A percentile compares a stretch with the other conserved stretches of the same genome.
phyloP scores from a whole-genome alignment of 2,888 invertebrate genomes.

The Bellardia bayeri region DNA sequence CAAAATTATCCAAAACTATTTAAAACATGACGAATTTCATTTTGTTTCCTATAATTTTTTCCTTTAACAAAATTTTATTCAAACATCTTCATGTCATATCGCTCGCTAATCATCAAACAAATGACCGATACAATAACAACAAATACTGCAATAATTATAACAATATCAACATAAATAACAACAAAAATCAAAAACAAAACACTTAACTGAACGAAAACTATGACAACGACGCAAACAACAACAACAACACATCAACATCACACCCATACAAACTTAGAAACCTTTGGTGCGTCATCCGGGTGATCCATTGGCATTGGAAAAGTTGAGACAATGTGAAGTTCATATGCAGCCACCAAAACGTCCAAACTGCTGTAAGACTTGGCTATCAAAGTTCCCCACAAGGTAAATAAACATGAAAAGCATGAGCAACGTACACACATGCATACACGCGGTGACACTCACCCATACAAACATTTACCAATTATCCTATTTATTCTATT shows the following conservation, averaged over 20 bases:
- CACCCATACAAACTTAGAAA: conserved; percentile 86
- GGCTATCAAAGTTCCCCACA: conserved; percentile 97
- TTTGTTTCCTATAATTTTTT: conserved; percentile 51
- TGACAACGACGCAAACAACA: conserved; percentile 14
- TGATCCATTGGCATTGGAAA: conserved; percentile 90
- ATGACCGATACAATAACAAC: conserved; percentile 70
- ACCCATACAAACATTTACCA: background rate
- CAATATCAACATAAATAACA: conserved; percentile 17
- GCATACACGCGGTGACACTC: conserved; percentile 43
- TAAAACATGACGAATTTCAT: conserved; percentile 74
- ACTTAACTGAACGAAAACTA: conserved; percentile 53
- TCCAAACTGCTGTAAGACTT: conserved; percentile 95
- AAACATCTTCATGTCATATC: conserved; percentile 54
- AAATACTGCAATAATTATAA: conserved; percentile 29
- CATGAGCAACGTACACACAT: conserved; percentile 37
- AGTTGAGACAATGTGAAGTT: conserved; percentile 95
- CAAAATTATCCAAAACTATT: conserved; percentile 64
- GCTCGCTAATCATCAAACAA: conserved; percentile 58
- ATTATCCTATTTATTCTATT: too few relatives aligned
- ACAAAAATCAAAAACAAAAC: conserved; percentile 43
- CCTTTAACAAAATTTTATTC: conserved; percentile 11
- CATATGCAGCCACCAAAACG: conserved; percentile 92
- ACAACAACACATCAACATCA: conserved; percentile 64
- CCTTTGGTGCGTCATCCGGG: conserved; percentile 93
- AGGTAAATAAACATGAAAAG: conserved; percentile 84